These are phyloP conservation scores for Eumeta japonica DNA, from an alignment of 1,140 invertebrate species.

Conservation along the genomic window DNA sequence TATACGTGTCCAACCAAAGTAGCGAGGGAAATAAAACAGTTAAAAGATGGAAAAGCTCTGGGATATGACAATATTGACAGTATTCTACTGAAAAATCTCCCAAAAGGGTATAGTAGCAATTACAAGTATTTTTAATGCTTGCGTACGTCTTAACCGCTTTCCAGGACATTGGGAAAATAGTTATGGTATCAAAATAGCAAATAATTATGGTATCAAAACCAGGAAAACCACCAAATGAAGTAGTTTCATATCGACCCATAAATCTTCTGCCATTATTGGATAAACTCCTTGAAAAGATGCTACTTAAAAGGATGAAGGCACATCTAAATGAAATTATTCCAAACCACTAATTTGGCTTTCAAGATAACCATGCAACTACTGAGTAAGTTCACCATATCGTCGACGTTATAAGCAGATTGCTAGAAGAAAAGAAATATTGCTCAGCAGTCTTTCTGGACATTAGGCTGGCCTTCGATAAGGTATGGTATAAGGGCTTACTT, in stretches of 20 bases:
- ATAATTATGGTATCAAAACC: conserved; percentile 16
- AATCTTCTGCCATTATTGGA: conserved; percentile 22
- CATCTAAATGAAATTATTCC: conserved; percentile 18
- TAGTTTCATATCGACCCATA: conserved; percentile 30
- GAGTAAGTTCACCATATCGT: conserved; percentile 20
- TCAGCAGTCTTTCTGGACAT: too few species aligned
- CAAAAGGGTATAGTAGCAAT: too few species aligned
- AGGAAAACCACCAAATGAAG: too few species aligned
- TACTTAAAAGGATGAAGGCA: conserved; percentile 23
- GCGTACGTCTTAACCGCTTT: conserved; percentile 11
- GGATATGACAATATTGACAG: too few species aligned
- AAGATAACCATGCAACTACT: conserved; percentile 19
- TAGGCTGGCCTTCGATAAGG: conserved; percentile 24
- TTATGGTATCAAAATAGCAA: conserved; percentile 30
- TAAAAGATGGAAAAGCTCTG: too few species aligned
- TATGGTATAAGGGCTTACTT: conserved; percentile 23
- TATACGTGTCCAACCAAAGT: too few species aligned
- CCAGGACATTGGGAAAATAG: conserved; percentile 30
- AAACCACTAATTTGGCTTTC: conserved; percentile 30
- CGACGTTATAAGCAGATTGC: conserved; percentile 11
- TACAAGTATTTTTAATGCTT: too few species aligned
- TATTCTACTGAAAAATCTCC: too few species aligned
- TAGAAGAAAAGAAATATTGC: conserved; percentile 26
- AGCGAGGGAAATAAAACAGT: too few species aligned
- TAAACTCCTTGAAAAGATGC: conserved; percentile 30